Base-by-base conservation (phyloP, 2,797 vertebrate species). In the Brachymystax lenok region DNA sequence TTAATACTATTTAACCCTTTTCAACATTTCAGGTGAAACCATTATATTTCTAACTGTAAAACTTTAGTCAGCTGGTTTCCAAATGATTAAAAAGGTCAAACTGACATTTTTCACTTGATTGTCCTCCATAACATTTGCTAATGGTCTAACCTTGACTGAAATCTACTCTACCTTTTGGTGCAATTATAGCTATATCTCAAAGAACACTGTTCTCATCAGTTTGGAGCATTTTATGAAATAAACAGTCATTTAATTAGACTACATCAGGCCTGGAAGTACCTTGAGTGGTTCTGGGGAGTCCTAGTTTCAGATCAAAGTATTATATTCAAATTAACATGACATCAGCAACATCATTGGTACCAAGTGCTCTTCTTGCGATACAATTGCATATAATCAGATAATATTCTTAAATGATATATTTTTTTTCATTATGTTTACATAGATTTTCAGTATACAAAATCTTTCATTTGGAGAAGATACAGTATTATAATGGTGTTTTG, bases 91-190 rank as follows among this genome's bases (percentile, higher is more conserved):
- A 13, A 50, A 70, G 19, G 21, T 14, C 8, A 70, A 59, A 30
- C 46, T 71, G 56, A 59, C 0, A 1, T 56, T 64, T 64, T 69
- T 50, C 13, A 82, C 14, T 19, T 73, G 76, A 76, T 80, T 78
- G 76, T 84, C 71, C 68, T 12, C 28, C 17, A 19, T 1, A 10
- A 56, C 27, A 52, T 30, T 10, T 27, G 21, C 66, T 35, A 68
- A 68, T 68, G 66, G 30, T 30, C n/a, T 19, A 19, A 59, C 19
- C 40, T 46, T 24, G 1, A 61, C 56, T 61, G 6, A 21, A 19
- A n/a, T n/a, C 19, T 61, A 10, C 0, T 8, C 56, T 19, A 30
- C 24, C 24, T 30, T 67, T 67, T 33, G 8, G 19, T 59, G 19
- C 7, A 59, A 59, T 6, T 59, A 59, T 19, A 21, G 56, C 56